A percentile compares a stretch with the other conserved stretches of the same genome.
Conservation (phyloP, 2,888 invertebrate species). For the Folsomia candida region DNA sequence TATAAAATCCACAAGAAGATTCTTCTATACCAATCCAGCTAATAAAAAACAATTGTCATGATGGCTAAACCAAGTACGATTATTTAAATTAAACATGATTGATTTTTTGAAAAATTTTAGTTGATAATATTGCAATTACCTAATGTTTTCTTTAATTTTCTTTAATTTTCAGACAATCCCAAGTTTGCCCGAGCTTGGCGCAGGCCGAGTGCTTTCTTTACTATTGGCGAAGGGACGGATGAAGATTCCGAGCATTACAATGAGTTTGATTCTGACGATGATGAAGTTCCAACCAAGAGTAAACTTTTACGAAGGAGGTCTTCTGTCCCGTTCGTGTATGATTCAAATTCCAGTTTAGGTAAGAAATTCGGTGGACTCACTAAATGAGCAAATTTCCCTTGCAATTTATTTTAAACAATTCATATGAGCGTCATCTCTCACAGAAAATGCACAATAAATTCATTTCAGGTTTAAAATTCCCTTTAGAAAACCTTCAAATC, state of each 20-base stretch:
- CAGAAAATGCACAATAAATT: too few species aligned
- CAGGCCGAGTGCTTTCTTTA: constrained; percentile 49
- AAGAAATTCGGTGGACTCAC: too few species aligned
- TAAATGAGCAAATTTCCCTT: too few species aligned
- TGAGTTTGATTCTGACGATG: constrained; percentile 48
- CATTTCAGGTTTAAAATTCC: too few species aligned
- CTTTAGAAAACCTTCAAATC: too few species aligned
- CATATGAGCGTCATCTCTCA: too few species aligned
- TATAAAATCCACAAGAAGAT: too few species aligned
- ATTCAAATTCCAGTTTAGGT: constrained; percentile 50
- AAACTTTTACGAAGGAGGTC: constrained; percentile 31
- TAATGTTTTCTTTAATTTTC: background rate
- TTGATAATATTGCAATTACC: background rate
- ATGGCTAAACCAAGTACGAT: background rate
- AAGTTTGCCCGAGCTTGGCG: constrained; percentile 39
- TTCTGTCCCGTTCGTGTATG: constrained; percentile 39
- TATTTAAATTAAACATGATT: background rate
- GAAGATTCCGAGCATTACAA: constrained; percentile 48
- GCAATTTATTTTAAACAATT: too few species aligned
- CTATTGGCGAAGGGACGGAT: constrained; percentile 48
- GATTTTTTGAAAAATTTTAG: background rate
- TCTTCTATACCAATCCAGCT: too few species aligned
- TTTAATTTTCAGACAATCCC: constrained; percentile 22
- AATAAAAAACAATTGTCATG: too few species aligned
- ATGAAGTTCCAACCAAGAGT: constrained; percentile 34